Evolutionary conservation across 2,888 invertebrate genomes (phyloP).

Genomic region (Aspidiotus rigidus): DNA sequence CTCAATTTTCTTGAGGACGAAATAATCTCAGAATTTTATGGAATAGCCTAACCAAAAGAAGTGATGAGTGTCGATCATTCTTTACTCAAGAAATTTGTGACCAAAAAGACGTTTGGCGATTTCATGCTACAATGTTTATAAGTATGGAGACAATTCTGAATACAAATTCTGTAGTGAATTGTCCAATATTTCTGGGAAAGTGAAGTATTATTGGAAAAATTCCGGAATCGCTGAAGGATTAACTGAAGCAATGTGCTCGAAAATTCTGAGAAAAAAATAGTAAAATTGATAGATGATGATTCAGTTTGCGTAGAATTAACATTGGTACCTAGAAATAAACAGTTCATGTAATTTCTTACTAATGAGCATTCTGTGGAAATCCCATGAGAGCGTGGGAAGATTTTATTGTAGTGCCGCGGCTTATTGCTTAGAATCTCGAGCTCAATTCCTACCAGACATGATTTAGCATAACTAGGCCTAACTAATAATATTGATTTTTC

Average conservation of each 20-base stretch:
- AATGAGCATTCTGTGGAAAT: too few relatives aligned
- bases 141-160: not conserved
- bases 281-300: not conserved
- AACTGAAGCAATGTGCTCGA: not conserved
- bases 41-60: not conserved
- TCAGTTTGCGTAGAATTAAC: not conserved
- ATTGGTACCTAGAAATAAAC: too few relatives aligned
- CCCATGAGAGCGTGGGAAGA: too few relatives aligned
- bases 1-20: not conserved
- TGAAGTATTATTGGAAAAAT: not conserved
- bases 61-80: constrained; percentile 2
- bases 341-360: too few relatives aligned
- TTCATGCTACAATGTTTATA: not conserved
- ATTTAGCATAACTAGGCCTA: too few relatives aligned
- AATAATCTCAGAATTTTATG: not conserved
- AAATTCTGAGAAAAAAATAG: not conserved
- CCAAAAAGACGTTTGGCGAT: not conserved
- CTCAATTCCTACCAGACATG: too few relatives aligned
- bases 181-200: not conserved
- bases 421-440: too few relatives aligned
- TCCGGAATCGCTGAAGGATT: not conserved
- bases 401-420: too few relatives aligned
- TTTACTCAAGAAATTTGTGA: not conserved
- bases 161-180: not conserved
- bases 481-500: too few relatives aligned